These are phyloP conservation scores for Drosophila aldrichi DNA, from an alignment of 2,888 invertebrate genomes.

Conservation along the genomic window DNA sequence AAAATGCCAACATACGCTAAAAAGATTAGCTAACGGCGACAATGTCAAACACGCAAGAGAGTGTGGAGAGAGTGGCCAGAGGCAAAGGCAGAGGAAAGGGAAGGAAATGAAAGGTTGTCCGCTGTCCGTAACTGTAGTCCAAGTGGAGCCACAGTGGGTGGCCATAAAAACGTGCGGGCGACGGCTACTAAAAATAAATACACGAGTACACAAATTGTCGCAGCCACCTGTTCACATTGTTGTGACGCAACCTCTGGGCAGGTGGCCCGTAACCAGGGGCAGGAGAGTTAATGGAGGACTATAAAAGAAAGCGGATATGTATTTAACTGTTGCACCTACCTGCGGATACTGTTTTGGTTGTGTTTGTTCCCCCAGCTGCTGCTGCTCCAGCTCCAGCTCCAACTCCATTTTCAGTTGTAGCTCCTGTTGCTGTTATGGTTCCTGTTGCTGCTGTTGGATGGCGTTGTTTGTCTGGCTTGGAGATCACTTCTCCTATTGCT, in stretches of 20 bases:
- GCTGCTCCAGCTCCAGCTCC: constrained; percentile 8
- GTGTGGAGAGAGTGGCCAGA: constrained; percentile 20
- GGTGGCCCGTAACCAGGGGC: not conserved
- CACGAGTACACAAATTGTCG: constrained; percentile 79
- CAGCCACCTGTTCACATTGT: constrained; percentile 80
- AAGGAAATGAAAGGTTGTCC: constrained; percentile 18
- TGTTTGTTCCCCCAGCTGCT: constrained; percentile 22
- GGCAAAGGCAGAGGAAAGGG: constrained; percentile 27
- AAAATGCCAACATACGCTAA: constrained; percentile 82
- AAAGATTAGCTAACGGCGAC: constrained; percentile 82
- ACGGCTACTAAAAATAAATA: constrained; percentile 79
- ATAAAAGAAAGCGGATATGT: constrained; percentile 57
- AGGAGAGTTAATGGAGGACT: not conserved
- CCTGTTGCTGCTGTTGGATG: constrained; percentile 8
- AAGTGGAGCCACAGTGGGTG: constrained; percentile 58
- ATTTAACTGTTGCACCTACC: constrained; percentile 65
- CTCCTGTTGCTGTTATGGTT: constrained; percentile 54
- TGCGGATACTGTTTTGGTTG: constrained; percentile 40
- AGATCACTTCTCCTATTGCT: constrained; percentile 9
- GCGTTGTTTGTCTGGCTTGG: constrained; percentile 4
- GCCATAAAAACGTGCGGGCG: constrained; percentile 67
- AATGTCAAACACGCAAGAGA: constrained; percentile 77
- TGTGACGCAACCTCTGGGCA: constrained; percentile 68
- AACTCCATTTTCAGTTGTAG: constrained; percentile 17
- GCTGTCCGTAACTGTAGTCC: constrained; percentile 31